Conservation (phyloP, 64 coral and sea anemone genomes). For the Dendronephthya gigantea region DNA sequence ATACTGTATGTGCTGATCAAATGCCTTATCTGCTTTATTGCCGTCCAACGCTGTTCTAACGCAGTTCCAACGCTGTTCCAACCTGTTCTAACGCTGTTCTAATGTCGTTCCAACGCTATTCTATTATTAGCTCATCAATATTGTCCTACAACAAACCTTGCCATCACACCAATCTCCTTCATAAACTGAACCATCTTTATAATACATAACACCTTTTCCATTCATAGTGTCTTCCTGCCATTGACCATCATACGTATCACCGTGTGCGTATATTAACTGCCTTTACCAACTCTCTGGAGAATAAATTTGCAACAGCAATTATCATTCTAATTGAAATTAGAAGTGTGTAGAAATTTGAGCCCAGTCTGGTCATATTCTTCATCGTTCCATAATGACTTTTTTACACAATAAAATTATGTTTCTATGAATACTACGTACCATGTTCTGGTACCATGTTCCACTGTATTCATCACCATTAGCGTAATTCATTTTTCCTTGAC, state of each 20-base stretch:
- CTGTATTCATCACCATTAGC: constrained; percentile 60
- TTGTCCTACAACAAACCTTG: constrained; percentile 36
- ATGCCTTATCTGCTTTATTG: too few relatives aligned
- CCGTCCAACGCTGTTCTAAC: too few relatives aligned
- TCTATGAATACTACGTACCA: constrained; percentile 25
- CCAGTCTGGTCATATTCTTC: too few relatives aligned
- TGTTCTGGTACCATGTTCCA: constrained; percentile 77
- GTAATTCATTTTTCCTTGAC: constrained; percentile 63
- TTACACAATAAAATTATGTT: not conserved
- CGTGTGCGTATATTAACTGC: constrained; percentile 49
- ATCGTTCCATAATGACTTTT: too few relatives aligned
- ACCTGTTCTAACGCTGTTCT: too few relatives aligned
- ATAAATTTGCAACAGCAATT: not conserved
- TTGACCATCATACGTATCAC: constrained; percentile 67
- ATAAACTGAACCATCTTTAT: constrained; percentile 63
- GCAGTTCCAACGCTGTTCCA: too few relatives aligned
- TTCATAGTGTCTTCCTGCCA: constrained; percentile 60
- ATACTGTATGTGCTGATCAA: too few relatives aligned
- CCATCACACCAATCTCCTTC: constrained; percentile 65
- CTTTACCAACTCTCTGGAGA: constrained; percentile 67
- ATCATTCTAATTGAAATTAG: not conserved
- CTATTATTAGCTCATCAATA: too few relatives aligned
- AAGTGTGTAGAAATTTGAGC: too few relatives aligned
- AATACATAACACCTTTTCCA: constrained; percentile 54
- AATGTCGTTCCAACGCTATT: too few relatives aligned